phyloP scores from a whole-genome alignment of 2,888 invertebrate genomes.

The Xanthia togata region DNA sequence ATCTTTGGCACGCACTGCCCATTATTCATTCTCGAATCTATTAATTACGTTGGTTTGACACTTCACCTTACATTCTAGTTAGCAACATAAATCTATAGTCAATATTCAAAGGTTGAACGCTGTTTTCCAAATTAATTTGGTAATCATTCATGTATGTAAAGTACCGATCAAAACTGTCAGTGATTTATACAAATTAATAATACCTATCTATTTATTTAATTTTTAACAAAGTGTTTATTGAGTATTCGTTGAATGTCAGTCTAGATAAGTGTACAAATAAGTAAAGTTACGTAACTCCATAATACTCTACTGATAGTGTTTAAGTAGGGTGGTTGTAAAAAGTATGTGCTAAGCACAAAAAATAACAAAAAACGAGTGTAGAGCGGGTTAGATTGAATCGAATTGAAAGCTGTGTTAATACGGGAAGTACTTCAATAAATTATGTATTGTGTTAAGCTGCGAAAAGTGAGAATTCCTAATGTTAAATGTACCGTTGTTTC shows the following conservation, averaged over 20 bases:
- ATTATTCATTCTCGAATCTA: conserved; percentile 69
- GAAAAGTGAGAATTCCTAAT: conserved; percentile 44
- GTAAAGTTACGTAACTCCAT: conserved; percentile 12
- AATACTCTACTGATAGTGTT: conserved; percentile 49
- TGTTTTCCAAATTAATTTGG: conserved; percentile 19
- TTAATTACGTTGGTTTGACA: conserved; percentile 66
- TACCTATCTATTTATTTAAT: conserved; percentile 24
- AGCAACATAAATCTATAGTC: conserved; percentile 50
- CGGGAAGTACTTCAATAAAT: conserved; percentile 41
- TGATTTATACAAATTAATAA: conserved; percentile 25
- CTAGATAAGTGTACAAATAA: conserved; percentile 31
- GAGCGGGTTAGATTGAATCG: conserved; percentile 18
- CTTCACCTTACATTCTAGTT: conserved; percentile 45
- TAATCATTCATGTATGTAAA: conserved; percentile 9
- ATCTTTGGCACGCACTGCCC: conserved; percentile 66
- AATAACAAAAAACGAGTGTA: conserved; percentile 20
- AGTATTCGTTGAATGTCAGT: conserved; percentile 33
- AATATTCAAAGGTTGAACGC: conserved; percentile 35
- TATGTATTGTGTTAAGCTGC: conserved; percentile 25
- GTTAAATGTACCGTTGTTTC: conserved; percentile 52
- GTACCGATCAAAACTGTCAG: conserved; percentile 33
- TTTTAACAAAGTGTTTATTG: conserved; percentile 29
- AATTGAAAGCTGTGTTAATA: conserved; percentile 33
- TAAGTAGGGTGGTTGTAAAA: conserved; percentile 52
- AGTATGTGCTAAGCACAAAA: conserved; percentile 69